Percentiles rank a stretch among this genome's conserved stretches.
phyloP scores from a whole-genome alignment of 1,140 invertebrate genomes.

The Cyclargus thomasi region DNA sequence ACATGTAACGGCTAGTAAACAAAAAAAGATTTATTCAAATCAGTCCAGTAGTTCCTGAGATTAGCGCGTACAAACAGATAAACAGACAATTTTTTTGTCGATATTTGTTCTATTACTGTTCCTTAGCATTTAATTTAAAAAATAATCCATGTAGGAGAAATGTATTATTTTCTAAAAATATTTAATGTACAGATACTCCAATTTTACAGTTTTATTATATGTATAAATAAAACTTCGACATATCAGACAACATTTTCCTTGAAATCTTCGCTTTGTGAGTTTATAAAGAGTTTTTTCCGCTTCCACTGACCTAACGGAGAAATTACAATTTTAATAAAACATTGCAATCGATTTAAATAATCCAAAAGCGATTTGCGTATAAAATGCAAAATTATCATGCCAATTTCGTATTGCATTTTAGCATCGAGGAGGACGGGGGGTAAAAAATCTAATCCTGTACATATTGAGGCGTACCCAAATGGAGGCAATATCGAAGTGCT shows the following conservation, averaged over 20 bases:
- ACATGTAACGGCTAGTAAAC: too few species aligned
- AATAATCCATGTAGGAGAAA: too few species aligned
- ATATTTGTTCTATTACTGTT: too few species aligned
- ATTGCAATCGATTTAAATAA: neutral
- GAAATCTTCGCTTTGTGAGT: neutral
- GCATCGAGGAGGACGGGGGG: slow-evolving; percentile 39
- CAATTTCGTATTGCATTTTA: slow-evolving; percentile 9
- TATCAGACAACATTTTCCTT: neutral
- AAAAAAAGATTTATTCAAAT: too few species aligned
- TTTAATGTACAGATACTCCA: too few species aligned
- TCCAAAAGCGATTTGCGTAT: neutral
- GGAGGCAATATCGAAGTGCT: slow-evolving; percentile 73
- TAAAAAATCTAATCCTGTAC: slow-evolving; percentile 67
- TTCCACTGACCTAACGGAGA: neutral
- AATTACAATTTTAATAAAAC: neutral
- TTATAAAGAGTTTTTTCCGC: neutral
- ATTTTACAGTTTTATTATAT: too few species aligned
- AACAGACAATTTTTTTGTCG: too few species aligned
- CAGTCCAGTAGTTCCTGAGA: too few species aligned
- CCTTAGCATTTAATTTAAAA: too few species aligned
- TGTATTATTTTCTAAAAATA: too few species aligned
- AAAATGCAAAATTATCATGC: slow-evolving; percentile 7
- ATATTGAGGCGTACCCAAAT: slow-evolving; percentile 67
- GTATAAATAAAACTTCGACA: too few species aligned
- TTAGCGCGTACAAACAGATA: too few species aligned